Evolutionary conservation across 2,113 vertebrate genomes (phyloP), one percentile per base, ranked within the genome.

Genomic region (Daphoenositta chrysoptera): DNA sequence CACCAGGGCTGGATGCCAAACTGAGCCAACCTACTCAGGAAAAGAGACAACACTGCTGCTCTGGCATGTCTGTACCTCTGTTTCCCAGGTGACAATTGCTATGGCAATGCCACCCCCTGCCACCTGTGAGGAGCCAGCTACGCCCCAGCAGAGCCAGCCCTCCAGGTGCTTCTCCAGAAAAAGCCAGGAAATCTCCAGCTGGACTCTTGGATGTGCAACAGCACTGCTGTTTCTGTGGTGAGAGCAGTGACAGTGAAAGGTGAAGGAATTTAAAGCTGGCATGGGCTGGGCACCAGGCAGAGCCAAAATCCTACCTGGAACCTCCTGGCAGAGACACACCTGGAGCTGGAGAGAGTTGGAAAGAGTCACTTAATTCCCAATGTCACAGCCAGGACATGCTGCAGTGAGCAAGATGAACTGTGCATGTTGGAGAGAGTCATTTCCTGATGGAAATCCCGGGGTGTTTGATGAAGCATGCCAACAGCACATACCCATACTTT

Each of bases 31-130:
- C 78, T 37, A 14, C 66, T 45, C 21, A 24, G 44, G 86, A 50
- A 58, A 89, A 20, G 42, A 83, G 53, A 48, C n/a, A 81, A 35
- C 6, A 33, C 35, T 0, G 0, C 69, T 58, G 79, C 51, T 75
- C 63, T 47, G 35, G 40, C 47, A 12, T 6, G 33, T 30, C 69
- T 42, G 9, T 24, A 56, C 80, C 47, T 70, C 50, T 0, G 15
- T 64, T 58, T 66, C 86, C 95, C 88, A 92, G 90, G 85, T 92
- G 92, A 94, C 6, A 11, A 95, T 58, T 48, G 60, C 89, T 60
- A 69, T 77, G 61, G 89, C 66, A 91, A 69, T 95, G 89, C 69
- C 86, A 91, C 33, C 58, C 57, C n/a, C 58, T 66, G 35, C 64
- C 64, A 80, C 86, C 80, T 70, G 26, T 0, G 2, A 76, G 92